Evolutionary conservation across 2,797 vertebrate species (phyloP), one percentile per base, ranked within the genome.

Genomic region (Denticeps clupeoides): DNA sequence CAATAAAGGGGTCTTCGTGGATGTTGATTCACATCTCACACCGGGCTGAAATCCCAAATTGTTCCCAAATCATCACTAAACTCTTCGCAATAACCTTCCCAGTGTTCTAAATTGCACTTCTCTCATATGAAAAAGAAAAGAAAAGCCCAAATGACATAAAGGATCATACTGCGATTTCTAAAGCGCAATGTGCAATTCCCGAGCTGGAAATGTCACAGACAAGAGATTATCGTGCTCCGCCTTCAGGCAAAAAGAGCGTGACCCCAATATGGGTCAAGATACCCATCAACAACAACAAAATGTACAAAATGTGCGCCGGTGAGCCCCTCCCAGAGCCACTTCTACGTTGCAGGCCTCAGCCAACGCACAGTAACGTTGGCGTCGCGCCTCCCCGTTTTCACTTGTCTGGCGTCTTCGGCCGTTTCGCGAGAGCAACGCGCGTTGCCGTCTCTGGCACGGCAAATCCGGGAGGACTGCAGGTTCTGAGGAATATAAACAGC

Each of bases 401-500:
- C n/a, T 47, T 9, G 15, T 4, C 28, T 41, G 15, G 27, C 12
- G 19, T n/a, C n/a, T n/a, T n/a, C 7, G 13, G 22, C 43, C 45
- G 38, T 28, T 49, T 51, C 37, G n/a, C 32, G 29, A 58, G 26
- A 45, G 38, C 23, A 24, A 28, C 28, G 53, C 40, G 59, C 53
- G 37, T 60, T 49, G 41, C 25, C 35, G 13, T 33, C 42, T 55
- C 53, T 55, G 45, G 56, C 49, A 69, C 69, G 73, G 72, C 69
- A 75, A 82, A 79, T 76, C 77, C 77, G 5, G 3, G 22, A 23
- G 22, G 22, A 22, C 23, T 74, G 81, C 76, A 64, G 81, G 70
- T 75, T 60, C 77, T 73, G 77, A 78, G 80, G 82, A 85, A 87
- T 83, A 89, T 87, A 92, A 91, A 92, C 85, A 88, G 84, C 57